Conservation (phyloP, 2,888 invertebrate genomes). For the Mythimna pallens region DNA sequence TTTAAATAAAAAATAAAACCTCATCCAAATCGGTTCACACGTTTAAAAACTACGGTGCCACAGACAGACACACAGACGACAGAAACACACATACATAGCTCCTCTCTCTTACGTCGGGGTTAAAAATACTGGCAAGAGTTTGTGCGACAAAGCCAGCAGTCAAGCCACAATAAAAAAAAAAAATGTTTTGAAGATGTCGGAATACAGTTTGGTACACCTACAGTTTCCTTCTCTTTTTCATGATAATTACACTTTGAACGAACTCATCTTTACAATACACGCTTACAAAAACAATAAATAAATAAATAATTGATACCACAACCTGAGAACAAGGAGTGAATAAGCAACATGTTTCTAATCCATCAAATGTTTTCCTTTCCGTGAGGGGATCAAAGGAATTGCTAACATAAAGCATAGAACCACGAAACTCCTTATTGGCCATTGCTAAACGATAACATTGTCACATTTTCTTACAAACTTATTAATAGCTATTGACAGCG, state of each 20-base stretch:
- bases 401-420: conserved; percentile 35
- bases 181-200: too few relatives aligned
- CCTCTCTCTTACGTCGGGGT: too few relatives aligned
- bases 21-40: too few relatives aligned
- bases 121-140: too few relatives aligned
- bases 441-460: background rate
- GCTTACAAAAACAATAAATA: conserved; percentile 9
- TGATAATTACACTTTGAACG: background rate
- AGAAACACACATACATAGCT: too few relatives aligned
- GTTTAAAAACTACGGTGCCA: too few relatives aligned
- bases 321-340: conserved; percentile 27
- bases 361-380: conserved; percentile 50
- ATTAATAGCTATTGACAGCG: background rate
- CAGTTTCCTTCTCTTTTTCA: background rate
- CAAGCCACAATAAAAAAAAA: too few relatives aligned
- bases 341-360: conserved; percentile 51
- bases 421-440: background rate
- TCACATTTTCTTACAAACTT: background rate
- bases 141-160: too few relatives aligned
- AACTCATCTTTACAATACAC: background rate
- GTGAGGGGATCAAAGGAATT: conserved; percentile 58
- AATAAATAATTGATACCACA: conserved; percentile 25
- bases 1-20: too few relatives aligned
- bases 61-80: too few relatives aligned
- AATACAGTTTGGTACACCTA: background rate